Conservation (phyloP, 2,797 vertebrate species). For the Danionella dracula region DNA sequence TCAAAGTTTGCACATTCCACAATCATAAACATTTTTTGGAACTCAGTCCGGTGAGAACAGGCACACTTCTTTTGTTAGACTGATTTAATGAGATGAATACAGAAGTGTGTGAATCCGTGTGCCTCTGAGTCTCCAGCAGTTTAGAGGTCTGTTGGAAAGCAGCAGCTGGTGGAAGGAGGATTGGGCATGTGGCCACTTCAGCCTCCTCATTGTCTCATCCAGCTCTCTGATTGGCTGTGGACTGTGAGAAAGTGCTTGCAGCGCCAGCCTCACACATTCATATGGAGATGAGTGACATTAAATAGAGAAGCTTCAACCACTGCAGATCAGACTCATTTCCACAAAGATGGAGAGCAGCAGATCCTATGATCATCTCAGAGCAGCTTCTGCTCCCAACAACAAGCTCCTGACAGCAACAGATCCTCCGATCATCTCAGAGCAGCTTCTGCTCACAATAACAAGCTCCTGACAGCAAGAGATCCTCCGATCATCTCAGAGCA, state of each 20-base stretch:
- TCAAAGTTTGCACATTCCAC: no score
- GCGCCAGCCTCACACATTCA: conserved; percentile 74
- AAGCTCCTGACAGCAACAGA: conserved; percentile 79
- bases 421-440: conserved; percentile 53
- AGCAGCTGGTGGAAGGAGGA: conserved; percentile 34
- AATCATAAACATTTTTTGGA: no score
- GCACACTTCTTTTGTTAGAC: conserved; percentile 68
- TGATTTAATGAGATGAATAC: conserved; percentile 57
- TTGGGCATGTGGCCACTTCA: conserved; percentile 45
- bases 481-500: no score
- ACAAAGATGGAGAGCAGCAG: conserved; percentile 59
- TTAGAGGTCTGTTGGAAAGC: neutral
- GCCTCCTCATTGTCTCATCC: conserved; percentile 49
- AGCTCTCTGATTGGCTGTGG: conserved; percentile 72
- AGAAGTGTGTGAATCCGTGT: conserved; percentile 71
- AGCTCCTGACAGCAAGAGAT: no score
- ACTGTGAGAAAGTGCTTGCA: conserved; percentile 80
- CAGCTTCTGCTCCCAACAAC: conserved; percentile 51
- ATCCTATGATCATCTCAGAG: conserved; percentile 61
- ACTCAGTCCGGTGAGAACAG: conserved; percentile 38
- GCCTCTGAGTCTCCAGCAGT: conserved; percentile 38
- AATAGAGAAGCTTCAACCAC: conserved; percentile 61
- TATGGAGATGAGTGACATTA: conserved; percentile 73
- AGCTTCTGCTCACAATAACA: no score
- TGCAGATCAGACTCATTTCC: conserved; percentile 54